A percentile compares a stretch with the other conserved stretches of the same genome.
Evolutionary conservation across 1,140 invertebrate genomes (phyloP).

Genomic region (Charaxes varanes): DNA sequence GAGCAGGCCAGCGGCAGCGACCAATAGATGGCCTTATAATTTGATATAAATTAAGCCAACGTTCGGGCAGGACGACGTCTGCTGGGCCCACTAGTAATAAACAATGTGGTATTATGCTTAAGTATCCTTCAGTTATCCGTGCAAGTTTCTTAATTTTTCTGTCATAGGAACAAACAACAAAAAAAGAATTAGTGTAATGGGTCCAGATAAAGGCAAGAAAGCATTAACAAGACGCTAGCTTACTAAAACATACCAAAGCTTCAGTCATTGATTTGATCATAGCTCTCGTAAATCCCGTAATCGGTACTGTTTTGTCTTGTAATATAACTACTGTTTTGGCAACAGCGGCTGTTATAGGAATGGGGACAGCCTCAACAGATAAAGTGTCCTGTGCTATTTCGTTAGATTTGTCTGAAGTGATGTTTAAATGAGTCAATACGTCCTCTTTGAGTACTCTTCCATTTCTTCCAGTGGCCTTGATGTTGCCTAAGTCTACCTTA

Average conservation of each 20-base stretch:
- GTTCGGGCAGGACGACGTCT: too few relatives aligned
- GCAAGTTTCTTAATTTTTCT: too few relatives aligned
- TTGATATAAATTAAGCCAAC: too few relatives aligned
- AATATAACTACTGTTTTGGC: conserved; percentile 42
- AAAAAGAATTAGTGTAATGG: too few relatives aligned
- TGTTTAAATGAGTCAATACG: conserved; percentile 84
- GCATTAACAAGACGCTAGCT: too few relatives aligned
- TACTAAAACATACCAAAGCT: conserved; percentile 79
- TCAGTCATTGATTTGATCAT: conserved; percentile 98
- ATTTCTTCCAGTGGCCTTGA: conserved; percentile 90
- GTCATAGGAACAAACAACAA: too few relatives aligned
- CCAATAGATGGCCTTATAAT: too few relatives aligned
- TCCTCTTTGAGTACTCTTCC: conserved; percentile 98
- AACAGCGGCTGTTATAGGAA: conserved; percentile 19
- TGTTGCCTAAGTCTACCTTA: conserved; percentile 83
- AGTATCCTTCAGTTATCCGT: too few relatives aligned
- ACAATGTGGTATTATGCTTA: too few relatives aligned
- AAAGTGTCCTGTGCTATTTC: conserved; percentile 31
- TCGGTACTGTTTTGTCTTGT: conserved; percentile 52
- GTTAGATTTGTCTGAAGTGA: conserved; percentile 63
- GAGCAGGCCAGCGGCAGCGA: too few relatives aligned
- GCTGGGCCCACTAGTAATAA: too few relatives aligned
- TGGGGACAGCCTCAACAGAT: conserved; percentile 25
- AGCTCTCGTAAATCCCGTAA: conserved; percentile 87
- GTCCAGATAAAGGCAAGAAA: too few relatives aligned